Percentiles rank a stretch among this genome's conserved stretches.
Evolutionary conservation across 2,888 invertebrate genomes (phyloP).

Genomic region (Synanthedon vespiformis): DNA sequence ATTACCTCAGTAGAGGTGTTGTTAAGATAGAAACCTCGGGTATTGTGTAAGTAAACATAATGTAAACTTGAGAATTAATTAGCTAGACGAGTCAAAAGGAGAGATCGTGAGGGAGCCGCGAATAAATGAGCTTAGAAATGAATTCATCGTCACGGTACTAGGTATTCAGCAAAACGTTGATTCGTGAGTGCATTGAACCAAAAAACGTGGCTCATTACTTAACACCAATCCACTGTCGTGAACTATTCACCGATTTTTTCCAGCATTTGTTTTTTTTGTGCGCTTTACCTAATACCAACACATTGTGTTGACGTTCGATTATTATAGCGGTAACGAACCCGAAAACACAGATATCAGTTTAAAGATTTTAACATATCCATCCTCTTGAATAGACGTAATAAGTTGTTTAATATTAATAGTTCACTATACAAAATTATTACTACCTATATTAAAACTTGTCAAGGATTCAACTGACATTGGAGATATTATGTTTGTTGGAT

Average conservation of each 20-base stretch:
- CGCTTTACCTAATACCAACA: constrained; percentile 40
- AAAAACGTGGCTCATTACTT: constrained; percentile 62
- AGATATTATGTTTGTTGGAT: constrained; percentile 7
- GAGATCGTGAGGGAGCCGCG: constrained; percentile 34
- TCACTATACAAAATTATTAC: not conserved
- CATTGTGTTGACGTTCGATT: constrained; percentile 39
- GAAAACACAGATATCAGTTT: not conserved
- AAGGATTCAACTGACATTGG: constrained; percentile 31
- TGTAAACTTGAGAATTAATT: not conserved
- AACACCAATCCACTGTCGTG: constrained; percentile 49
- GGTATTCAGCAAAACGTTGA: constrained; percentile 50
- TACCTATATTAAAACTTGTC: constrained; percentile 21
- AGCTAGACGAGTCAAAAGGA: not conserved
- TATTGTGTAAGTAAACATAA: not conserved
- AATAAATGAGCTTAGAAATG: constrained; percentile 40
- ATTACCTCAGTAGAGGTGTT: no score
- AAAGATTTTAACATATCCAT: no score
- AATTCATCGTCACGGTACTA: constrained; percentile 47
- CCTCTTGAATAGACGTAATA: not conserved
- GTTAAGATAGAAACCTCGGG: no score
- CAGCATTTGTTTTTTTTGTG: constrained; percentile 31
- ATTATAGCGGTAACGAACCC: constrained; percentile 13
- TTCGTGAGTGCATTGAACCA: constrained; percentile 66
- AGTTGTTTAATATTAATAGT: not conserved
- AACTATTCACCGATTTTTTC: constrained; percentile 46